These are phyloP conservation scores for Tetragnatha versicolor DNA, from an alignment of 1,140 invertebrate species.

Conservation along the genomic window DNA sequence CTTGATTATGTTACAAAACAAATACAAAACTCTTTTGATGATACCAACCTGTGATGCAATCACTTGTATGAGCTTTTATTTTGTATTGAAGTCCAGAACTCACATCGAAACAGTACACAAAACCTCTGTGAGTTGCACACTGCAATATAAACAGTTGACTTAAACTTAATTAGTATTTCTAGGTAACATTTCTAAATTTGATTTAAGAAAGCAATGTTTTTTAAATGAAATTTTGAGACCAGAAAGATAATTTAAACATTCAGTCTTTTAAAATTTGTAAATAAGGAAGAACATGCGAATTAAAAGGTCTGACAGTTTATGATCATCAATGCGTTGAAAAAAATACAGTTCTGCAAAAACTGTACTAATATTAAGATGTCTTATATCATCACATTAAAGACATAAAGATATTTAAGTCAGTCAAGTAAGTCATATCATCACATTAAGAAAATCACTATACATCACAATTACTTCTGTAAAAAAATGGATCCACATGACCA, in stretches of 20 bases:
- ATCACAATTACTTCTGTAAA: no score
- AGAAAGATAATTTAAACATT: not conserved
- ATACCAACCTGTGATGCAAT: slow-evolving; percentile 76
- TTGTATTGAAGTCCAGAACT: slow-evolving; percentile 78
- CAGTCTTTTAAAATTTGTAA: not conserved
- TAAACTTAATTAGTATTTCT: not conserved
- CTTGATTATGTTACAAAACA: not conserved
- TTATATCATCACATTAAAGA: no score
- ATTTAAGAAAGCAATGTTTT: not conserved
- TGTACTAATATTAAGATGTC: no score
- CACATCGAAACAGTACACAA: slow-evolving; percentile 80
- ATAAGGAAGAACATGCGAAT: not conserved
- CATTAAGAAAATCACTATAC: no score
- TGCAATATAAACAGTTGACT: slow-evolving; percentile 61
- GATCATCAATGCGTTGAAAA: not conserved
- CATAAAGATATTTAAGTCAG: no score
- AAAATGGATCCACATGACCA: no score
- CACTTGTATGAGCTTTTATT: slow-evolving; percentile 75
- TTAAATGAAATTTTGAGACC: not conserved
- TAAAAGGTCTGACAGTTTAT: not conserved
- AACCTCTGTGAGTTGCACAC: slow-evolving; percentile 80
- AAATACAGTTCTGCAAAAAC: no score
- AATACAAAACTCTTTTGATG: not conserved
- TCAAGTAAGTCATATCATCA: no score
- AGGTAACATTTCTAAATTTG: not conserved